These are phyloP conservation scores for Dolichopus griseipennis DNA, from an alignment of 2,888 invertebrate genomes.

Conservation along the genomic window DNA sequence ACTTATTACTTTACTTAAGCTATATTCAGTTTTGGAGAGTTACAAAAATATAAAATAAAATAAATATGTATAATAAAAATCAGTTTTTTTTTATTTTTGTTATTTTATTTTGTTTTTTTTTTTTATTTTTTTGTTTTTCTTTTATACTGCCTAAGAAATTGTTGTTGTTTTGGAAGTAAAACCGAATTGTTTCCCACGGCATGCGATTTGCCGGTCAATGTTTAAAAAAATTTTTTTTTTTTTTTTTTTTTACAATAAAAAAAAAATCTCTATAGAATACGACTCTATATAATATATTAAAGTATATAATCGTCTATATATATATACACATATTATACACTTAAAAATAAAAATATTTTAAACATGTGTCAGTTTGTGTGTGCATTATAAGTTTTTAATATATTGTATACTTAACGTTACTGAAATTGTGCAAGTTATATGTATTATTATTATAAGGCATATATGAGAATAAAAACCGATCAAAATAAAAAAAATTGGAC, in stretches of 20 bases:
- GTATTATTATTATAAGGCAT: neutral
- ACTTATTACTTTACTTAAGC: neutral
- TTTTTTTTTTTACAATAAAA: too few relatives aligned
- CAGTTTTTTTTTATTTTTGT: neutral
- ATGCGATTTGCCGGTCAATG: slow-evolving; percentile 47
- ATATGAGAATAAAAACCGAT: too few relatives aligned
- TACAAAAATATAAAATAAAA: neutral
- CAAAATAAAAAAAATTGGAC: neutral
- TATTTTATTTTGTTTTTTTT: too few relatives aligned
- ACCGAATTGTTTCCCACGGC: slow-evolving; percentile 47
- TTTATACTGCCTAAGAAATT: slow-evolving; percentile 1
- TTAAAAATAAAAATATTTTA: neutral
- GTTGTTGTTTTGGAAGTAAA: slow-evolving; percentile 26
- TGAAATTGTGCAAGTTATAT: too few relatives aligned
- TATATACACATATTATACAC: neutral
- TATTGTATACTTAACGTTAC: neutral
- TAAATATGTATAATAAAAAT: neutral
- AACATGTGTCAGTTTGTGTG: slow-evolving; percentile 14
- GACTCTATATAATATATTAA: too few relatives aligned
- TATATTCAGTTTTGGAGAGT: neutral
- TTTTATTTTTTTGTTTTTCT: neutral
- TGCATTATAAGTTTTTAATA: neutral
- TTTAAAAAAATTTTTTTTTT: slow-evolving; percentile 27
- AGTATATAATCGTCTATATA: neutral
- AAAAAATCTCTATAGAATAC: slow-evolving; percentile 3